Percentiles rank a stretch among this genome's conserved stretches.
Evolutionary conservation across 2,797 vertebrate genomes (phyloP).

Genomic region (Enteromius paludinosus): DNA sequence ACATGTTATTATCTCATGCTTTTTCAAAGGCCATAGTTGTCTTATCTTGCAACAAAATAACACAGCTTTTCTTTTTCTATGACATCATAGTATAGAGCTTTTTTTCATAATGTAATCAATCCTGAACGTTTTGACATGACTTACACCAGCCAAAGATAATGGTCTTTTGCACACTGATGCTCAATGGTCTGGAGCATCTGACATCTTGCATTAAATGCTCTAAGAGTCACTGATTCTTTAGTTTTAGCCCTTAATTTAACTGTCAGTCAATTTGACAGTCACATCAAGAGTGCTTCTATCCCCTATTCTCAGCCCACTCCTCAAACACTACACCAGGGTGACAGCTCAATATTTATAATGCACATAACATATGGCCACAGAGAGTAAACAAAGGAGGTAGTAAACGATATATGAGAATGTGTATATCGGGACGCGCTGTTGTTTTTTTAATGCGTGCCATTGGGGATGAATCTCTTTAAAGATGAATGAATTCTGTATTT

Average conservation of each 20-base stretch:
- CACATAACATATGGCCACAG: conserved; percentile 37
- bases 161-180: background rate
- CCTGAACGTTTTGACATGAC: background rate
- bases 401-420: conserved; percentile 31
- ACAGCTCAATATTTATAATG: conserved; percentile 47
- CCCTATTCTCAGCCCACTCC: conserved; percentile 2
- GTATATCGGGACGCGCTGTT: background rate
- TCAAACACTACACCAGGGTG: background rate
- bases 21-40: background rate
- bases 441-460: conserved; percentile 17
- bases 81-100: background rate
- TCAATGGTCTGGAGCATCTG: background rate
- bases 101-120: background rate
- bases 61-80: background rate
- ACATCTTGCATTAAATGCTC: conserved; percentile 6
- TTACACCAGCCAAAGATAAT: background rate
- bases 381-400: conserved; percentile 41
- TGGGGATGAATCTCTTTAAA: conserved; percentile 26
- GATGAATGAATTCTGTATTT: conserved; percentile 24
- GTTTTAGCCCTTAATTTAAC: conserved; percentile 43
- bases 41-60: background rate
- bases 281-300: background rate
- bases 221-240: background rate
- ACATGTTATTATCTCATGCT: background rate
- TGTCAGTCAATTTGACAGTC: conserved; percentile 33